These are phyloP conservation scores for Crotalus helleri DNA, from an alignment of 2,113 vertebrate genomes.

Conservation along the genomic window DNA sequence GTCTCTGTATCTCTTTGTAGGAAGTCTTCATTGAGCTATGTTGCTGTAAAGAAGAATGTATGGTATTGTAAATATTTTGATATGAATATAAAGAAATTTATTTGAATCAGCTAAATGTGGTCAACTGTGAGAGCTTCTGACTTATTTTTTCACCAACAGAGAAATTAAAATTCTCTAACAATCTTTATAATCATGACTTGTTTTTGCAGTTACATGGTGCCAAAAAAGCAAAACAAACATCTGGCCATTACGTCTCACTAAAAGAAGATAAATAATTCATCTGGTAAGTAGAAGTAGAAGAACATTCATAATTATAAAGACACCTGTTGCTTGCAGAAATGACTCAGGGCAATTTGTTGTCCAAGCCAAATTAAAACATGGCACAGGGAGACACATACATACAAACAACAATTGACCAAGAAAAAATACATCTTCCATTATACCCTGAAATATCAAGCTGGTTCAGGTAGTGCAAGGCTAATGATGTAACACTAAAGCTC, in stretches of 20 bases:
- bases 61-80: too few relatives aligned
- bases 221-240: not conserved
- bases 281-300: not conserved
- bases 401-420: not conserved
- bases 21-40: too few relatives aligned
- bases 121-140: too few relatives aligned
- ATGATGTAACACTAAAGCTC: not conserved
- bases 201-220: not conserved
- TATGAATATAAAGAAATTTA: too few relatives aligned
- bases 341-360: not conserved
- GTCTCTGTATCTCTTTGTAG: too few relatives aligned
- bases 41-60: too few relatives aligned
- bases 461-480: not conserved
- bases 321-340: not conserved
- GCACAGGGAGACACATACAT: not conserved
- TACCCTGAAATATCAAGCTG: not conserved
- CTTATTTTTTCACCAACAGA: too few relatives aligned
- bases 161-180: too few relatives aligned
- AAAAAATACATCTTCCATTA: not conserved
- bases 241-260: not conserved
- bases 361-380: not conserved
- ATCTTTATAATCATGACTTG: not conserved
- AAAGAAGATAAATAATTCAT: not conserved
- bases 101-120: too few relatives aligned
- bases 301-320: not conserved